Evolutionary conservation across 2,113 vertebrate genomes (phyloP).

Genomic region (Tetrao urogallus): DNA sequence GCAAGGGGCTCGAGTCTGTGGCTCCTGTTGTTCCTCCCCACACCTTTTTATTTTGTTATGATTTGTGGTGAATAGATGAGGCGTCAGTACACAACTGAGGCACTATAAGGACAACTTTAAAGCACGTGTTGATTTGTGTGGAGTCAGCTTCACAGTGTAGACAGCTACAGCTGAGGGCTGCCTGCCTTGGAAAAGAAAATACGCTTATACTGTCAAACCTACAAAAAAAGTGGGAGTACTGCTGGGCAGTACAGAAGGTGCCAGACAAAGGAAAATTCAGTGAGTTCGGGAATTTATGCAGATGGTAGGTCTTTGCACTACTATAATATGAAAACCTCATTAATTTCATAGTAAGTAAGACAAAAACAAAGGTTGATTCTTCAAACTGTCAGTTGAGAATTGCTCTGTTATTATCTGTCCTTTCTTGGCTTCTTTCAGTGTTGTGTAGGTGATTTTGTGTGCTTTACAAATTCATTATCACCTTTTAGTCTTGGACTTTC

Average conservation of each 20-base stretch:
- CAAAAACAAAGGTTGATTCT: neutral
- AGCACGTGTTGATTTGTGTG: constrained; percentile 23
- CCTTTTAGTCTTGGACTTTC: neutral
- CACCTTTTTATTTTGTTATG: neutral
- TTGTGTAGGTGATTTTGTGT: neutral
- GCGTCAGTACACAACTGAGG: neutral
- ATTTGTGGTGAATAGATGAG: neutral
- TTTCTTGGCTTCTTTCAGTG: neutral
- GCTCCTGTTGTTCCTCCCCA: neutral
- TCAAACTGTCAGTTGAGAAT: neutral
- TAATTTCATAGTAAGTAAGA: constrained; percentile 36
- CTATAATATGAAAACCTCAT: constrained; percentile 52
- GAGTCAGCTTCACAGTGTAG: constrained; percentile 21
- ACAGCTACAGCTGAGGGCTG: constrained; percentile 40
- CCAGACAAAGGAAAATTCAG: constrained; percentile 49
- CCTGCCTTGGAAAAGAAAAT: constrained; percentile 33
- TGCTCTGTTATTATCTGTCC: neutral
- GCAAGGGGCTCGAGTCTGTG: neutral
- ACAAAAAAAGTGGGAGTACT: neutral
- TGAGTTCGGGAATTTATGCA: constrained; percentile 41
- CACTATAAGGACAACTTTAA: constrained; percentile 29
- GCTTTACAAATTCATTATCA: neutral
- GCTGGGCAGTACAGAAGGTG: constrained; percentile 52
- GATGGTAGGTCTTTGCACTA: constrained; percentile 28
- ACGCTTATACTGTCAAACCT: constrained; percentile 32